Base-by-base conservation (phyloP, 1,140 invertebrate genomes). In the Branchinecta lynchi region DNA sequence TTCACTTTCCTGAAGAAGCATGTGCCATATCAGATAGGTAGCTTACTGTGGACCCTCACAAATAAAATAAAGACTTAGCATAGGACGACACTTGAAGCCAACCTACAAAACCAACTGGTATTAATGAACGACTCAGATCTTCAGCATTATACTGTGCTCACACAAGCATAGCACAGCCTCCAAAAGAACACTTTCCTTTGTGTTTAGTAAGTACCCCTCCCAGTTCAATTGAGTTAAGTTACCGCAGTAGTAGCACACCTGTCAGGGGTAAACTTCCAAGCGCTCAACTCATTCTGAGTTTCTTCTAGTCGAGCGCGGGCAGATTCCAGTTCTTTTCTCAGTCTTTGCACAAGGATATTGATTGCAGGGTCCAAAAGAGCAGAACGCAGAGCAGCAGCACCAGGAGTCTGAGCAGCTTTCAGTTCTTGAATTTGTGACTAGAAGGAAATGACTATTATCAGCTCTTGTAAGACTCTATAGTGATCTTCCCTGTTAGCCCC, bases 261-360 rank as follows among this genome's bases (percentile, higher is more conserved):
- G 80, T 98, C 95, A 44, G 95, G 92, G 20, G 94, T 98, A 77
- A 98, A 98, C 80, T 98, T 98, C 95, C 95, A 98, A 1, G 95
- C 95, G 71, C 89, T 91, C 43, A 98, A 81, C 84, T 98, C 95
- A 81, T 95, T 96, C 81, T 98, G 94, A 43, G 93, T 96, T 81
- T 98, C 93, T 79, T 98, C 93, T 70, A 96, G 82, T 80, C 90
- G 90, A 60, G 90, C 87, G 80, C 92, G 92, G 9, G 90, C 89
- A 60, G 87, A 85, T 69, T 91, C 87, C 70, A 98, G 80, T 80
- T 98, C 94, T 78, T 92, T 89, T 73, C 92, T 87, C 77, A 98
- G 85, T 78, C 88, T 86, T 78, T 95, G 88, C 77, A 98, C 89
- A 51, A 97, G 83, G 72, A 96, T 84, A 83, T 98, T 98, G 20